A percentile compares a stretch with the other conserved stretches of the same genome.
Conservation (phyloP, 2,797 vertebrate genomes). For the Falco biarmicus region DNA sequence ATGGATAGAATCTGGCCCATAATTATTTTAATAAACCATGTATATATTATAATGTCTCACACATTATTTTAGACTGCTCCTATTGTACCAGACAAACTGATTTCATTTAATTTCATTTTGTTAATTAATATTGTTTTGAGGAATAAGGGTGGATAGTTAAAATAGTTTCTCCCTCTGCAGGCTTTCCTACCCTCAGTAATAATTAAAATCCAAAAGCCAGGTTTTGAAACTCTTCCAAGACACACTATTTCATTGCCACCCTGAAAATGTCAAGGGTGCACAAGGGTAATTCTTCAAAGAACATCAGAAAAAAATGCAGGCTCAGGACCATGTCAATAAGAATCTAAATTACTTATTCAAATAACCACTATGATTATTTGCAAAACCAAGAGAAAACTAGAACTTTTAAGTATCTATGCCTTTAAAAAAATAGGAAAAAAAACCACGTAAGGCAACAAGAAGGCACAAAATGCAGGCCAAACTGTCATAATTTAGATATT, state of each 20-base stretch:
- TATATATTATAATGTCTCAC: background rate
- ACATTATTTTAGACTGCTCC: background rate
- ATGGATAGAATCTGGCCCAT: background rate
- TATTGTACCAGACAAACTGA: background rate
- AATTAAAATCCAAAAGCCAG: constrained; percentile 50
- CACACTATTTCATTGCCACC: background rate
- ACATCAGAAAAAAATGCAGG: background rate
- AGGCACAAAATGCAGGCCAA: background rate
- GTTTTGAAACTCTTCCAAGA: constrained; percentile 27
- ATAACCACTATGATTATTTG: background rate
- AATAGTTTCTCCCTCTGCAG: background rate
- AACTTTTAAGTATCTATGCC: background rate
- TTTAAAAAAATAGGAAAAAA: background rate
- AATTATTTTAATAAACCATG: background rate
- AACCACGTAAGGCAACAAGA: background rate
- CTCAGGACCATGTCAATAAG: background rate
- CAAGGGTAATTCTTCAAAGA: constrained; percentile 33
- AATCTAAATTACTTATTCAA: constrained; percentile 43
- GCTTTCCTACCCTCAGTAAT: constrained; percentile 24
- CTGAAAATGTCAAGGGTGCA: constrained; percentile 51
- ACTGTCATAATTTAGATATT: background rate
- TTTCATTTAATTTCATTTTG: background rate
- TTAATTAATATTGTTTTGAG: constrained; percentile 43
- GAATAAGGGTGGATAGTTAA: background rate
- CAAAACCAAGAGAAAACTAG: background rate